Percentiles rank a stretch among this genome's conserved stretches.
Conservation (phyloP, 2,113 vertebrate genomes). For the Cynopterus brachyotis region DNA sequence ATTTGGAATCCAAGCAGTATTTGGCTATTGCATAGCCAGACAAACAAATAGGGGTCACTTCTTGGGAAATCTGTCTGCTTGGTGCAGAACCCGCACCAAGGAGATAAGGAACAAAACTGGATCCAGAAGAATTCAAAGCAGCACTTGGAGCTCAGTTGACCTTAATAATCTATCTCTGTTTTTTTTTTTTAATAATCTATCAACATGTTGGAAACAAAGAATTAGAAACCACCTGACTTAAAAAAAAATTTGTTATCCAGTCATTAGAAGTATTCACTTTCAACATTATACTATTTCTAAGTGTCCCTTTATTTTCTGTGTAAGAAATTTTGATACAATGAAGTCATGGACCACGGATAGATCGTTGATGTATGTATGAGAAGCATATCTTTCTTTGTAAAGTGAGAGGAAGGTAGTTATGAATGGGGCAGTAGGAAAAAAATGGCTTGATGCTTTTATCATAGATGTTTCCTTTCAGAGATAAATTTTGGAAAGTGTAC, state of each 20-base stretch:
- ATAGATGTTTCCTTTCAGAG: neutral
- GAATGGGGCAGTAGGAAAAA: neutral
- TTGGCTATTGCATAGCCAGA: neutral
- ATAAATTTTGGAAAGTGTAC: neutral
- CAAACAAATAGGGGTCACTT: too few species aligned
- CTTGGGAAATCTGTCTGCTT: neutral
- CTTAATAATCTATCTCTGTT: neutral
- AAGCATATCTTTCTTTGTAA: neutral
- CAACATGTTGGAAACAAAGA: neutral
- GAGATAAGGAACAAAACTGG: neutral
- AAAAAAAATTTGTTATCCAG: neutral
- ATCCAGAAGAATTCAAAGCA: neutral
- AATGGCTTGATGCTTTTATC: neutral
- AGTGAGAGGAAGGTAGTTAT: neutral
- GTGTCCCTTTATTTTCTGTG: neutral
- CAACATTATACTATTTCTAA: neutral
- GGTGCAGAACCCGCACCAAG: neutral
- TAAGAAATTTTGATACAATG: neutral
- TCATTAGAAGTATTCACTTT: neutral
- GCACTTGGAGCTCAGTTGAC: neutral
- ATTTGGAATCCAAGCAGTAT: neutral
- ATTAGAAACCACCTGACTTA: neutral
- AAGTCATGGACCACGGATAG: neutral
- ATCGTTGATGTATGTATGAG: neutral
- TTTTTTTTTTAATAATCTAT: neutral